A percentile compares a stretch with the other conserved stretches of the same genome.
Evolutionary conservation across 2,888 invertebrate genomes (phyloP).

Genomic region (Nyleta sp.): DNA sequence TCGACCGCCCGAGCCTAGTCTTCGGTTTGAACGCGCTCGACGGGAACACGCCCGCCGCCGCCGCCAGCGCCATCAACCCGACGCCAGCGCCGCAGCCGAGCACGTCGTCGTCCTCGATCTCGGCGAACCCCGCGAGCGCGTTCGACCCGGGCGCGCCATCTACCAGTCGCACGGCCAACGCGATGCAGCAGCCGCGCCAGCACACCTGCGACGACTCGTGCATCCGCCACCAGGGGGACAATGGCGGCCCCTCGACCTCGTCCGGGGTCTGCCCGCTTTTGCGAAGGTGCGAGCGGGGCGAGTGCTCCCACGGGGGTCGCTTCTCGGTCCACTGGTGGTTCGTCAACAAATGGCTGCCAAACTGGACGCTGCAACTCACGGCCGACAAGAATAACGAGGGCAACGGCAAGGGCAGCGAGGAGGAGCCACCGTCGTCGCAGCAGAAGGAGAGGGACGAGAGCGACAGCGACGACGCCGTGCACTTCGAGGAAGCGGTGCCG

Average conservation of each 20-base stretch:
- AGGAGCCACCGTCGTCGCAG: slow-evolving; percentile 67
- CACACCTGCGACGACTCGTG: slow-evolving; percentile 82
- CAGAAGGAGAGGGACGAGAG: slow-evolving; percentile 74
- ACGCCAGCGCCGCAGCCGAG: slow-evolving; percentile 29
- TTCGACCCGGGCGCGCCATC: slow-evolving; percentile 67
- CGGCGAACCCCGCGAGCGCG: slow-evolving; percentile 58
- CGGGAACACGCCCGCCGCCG: slow-evolving; percentile 31
- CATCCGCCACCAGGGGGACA: slow-evolving; percentile 81
- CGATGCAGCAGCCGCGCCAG: slow-evolving; percentile 82
- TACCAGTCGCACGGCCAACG: slow-evolving; percentile 72
- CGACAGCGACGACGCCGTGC: slow-evolving; percentile 78
- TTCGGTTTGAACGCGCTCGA: slow-evolving; percentile 66
- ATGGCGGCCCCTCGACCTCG: slow-evolving; percentile 68
- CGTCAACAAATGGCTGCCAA: slow-evolving; percentile 86
- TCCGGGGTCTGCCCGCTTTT: slow-evolving; percentile 74
- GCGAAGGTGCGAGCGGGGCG: slow-evolving; percentile 75
- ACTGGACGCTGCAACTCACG: slow-evolving; percentile 84
- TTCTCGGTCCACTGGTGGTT: slow-evolving; percentile 87
- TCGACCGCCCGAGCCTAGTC: slow-evolving; percentile 70
- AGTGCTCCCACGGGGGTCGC: slow-evolving; percentile 80
- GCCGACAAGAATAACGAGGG: slow-evolving; percentile 70
- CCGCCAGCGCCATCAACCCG: background rate
- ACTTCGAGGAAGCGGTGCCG: slow-evolving; percentile 78
- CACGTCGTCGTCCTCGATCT: slow-evolving; percentile 40
- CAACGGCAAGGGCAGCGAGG: slow-evolving; percentile 68